Evolutionary conservation across 1,140 invertebrate genomes (phyloP).

Genomic region (Dendrolimus kikuchii): DNA sequence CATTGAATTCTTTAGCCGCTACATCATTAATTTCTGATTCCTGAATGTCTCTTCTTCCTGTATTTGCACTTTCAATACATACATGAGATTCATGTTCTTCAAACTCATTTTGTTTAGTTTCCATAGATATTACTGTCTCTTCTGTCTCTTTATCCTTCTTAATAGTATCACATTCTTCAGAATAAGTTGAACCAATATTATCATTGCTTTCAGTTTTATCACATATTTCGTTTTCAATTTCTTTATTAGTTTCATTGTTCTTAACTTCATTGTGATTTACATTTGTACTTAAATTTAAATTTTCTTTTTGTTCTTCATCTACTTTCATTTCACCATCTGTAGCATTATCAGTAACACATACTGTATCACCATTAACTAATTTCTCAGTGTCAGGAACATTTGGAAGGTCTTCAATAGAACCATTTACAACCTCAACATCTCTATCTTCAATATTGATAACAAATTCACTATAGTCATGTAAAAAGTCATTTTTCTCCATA

Average conservation of each 20-base stretch:
- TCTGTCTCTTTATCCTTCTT: slow-evolving; percentile 5
- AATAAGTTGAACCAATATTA: not conserved
- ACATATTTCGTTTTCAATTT: slow-evolving; percentile 1
- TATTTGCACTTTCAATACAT: no score
- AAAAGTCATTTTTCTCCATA: slow-evolving; percentile 82
- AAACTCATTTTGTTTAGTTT: no score
- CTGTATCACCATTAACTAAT: not conserved
- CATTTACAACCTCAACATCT: slow-evolving; percentile 27
- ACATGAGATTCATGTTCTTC: no score
- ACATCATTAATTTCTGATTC: not conserved
- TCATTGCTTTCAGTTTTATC: slow-evolving; percentile 5
- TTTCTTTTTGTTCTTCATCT: slow-evolving; percentile 5
- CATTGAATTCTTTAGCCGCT: slow-evolving; percentile 4
- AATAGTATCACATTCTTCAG: slow-evolving; percentile 2
- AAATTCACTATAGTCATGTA: slow-evolving; percentile 79
- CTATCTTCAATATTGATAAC: slow-evolving; percentile 41
- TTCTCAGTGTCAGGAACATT: slow-evolving; percentile 8
- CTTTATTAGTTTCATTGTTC: not conserved
- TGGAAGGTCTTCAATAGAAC: slow-evolving; percentile 7
- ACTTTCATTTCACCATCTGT: slow-evolving; percentile 8
- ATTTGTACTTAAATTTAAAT: not conserved
- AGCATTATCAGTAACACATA: slow-evolving; percentile 4
- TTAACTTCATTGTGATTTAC: not conserved
- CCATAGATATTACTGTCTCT: not conserved
- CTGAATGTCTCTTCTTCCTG: not conserved